phyloP scores from a whole-genome alignment of 2,113 vertebrate species.

The Euleptes europaea region DNA sequence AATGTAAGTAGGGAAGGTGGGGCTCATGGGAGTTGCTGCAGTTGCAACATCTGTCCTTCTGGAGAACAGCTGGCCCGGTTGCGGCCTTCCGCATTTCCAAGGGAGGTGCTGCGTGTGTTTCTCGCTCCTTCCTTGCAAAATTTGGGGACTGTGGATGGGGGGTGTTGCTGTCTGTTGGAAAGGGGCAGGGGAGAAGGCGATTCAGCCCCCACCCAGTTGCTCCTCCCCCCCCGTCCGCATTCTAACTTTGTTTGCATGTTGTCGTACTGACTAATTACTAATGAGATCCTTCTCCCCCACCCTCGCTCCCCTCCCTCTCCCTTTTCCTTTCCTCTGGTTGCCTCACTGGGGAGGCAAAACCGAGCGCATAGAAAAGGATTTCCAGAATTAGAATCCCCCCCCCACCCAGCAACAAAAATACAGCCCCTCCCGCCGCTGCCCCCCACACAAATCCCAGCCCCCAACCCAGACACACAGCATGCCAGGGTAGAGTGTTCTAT shows the following conservation, averaged over 20 bases:
- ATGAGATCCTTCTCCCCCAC: constrained; percentile 27
- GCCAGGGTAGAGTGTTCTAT: neutral
- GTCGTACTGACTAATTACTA: constrained; percentile 63
- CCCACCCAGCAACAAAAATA: neutral
- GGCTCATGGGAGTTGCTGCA: neutral
- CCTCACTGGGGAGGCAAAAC: constrained; percentile 33
- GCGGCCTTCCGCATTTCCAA: too few relatives aligned
- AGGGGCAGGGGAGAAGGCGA: neutral
- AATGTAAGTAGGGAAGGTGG: too few relatives aligned
- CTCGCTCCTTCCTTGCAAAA: neutral
- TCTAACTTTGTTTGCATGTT: constrained; percentile 57
- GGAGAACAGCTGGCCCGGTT: neutral
- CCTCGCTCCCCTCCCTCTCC: neutral
- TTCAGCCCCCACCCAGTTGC: neutral
- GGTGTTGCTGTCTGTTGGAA: neutral
- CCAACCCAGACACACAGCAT: too few relatives aligned
- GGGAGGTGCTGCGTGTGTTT: too few relatives aligned
- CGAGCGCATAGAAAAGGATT: neutral
- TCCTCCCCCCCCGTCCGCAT: neutral
- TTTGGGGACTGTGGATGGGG: too few relatives aligned
- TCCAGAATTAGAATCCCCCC: neutral
- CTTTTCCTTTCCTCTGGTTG: constrained; percentile 8
- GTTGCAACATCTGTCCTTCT: too few relatives aligned
- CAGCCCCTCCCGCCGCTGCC: too few relatives aligned
- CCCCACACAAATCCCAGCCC: neutral